Evolutionary conservation across 2,888 invertebrate species (phyloP).

Genomic region (Antheraea yamamai): DNA sequence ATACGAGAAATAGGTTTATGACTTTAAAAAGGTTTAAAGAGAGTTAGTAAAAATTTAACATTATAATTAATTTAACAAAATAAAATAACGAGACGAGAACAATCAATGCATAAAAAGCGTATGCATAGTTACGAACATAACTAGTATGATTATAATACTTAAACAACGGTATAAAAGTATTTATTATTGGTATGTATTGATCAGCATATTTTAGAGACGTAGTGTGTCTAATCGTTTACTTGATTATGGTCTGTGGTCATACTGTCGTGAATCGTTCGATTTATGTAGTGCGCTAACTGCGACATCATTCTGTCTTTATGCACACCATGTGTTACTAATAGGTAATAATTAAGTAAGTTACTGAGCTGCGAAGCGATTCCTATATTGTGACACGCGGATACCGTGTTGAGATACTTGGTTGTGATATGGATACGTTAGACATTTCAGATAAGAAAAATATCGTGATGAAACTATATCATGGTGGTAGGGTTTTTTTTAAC

Average conservation of each 20-base stretch:
- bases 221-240: neutral
- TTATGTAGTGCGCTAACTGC: neutral
- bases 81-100: no score
- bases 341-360: neutral
- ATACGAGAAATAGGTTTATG: no score
- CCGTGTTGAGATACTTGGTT: neutral
- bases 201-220: neutral
- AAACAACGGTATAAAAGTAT: neutral
- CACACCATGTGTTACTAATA: neutral
- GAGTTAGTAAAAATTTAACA: no score
- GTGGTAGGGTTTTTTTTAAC: no score
- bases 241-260: neutral
- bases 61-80: no score
- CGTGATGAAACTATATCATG: neutral
- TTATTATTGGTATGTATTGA: neutral
- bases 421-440: neutral
- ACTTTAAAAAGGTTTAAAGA: no score
- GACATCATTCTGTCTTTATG: neutral
- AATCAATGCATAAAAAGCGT: no score
- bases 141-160: neutral
- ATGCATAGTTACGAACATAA: no score
- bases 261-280: neutral
- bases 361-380: neutral
- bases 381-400: neutral
- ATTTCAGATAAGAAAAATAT: no score